Conservation (phyloP, 2,888 invertebrate species). For the Ecdyonurus torrentis region DNA sequence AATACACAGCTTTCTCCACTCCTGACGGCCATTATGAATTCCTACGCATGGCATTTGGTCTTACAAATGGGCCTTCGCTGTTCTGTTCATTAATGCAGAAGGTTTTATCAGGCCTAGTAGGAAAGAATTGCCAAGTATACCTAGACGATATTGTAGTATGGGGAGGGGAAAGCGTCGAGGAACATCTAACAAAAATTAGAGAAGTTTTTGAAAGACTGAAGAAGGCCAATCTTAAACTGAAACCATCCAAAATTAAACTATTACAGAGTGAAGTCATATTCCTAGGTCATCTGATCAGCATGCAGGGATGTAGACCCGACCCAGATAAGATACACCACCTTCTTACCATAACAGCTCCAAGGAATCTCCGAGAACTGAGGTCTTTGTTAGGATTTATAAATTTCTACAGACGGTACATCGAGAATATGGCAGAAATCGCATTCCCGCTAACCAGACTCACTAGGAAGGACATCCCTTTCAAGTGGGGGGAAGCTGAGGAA, state of each 20-base stretch:
- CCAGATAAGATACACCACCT: conserved; percentile 14
- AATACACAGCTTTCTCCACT: background rate
- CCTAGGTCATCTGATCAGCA: conserved; percentile 21
- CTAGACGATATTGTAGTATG: background rate
- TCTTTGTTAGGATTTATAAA: conserved; percentile 19
- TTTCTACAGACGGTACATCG: conserved; percentile 20
- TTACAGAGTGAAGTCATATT: conserved; percentile 15
- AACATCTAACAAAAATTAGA: conserved; percentile 4
- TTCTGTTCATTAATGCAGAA: background rate
- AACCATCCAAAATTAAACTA: conserved; percentile 14
- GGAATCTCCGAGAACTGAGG: conserved; percentile 14
- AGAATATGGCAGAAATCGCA: conserved; percentile 12
- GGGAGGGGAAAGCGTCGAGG: background rate
- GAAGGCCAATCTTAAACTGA: conserved; percentile 17
- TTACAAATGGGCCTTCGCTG: background rate
- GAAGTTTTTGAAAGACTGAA: conserved; percentile 13
- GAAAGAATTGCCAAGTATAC: background rate
- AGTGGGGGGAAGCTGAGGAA: conserved; percentile 11
- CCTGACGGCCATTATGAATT: background rate
- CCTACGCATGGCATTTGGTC: background rate
- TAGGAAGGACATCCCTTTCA: conserved; percentile 11
- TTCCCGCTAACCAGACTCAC: conserved; percentile 15
- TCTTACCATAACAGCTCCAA: conserved; percentile 16
- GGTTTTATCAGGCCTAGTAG: background rate
- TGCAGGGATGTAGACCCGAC: conserved; percentile 12